Evolutionary conservation across 2,797 vertebrate species (phyloP).

Genomic region (Cuculus canorus): DNA sequence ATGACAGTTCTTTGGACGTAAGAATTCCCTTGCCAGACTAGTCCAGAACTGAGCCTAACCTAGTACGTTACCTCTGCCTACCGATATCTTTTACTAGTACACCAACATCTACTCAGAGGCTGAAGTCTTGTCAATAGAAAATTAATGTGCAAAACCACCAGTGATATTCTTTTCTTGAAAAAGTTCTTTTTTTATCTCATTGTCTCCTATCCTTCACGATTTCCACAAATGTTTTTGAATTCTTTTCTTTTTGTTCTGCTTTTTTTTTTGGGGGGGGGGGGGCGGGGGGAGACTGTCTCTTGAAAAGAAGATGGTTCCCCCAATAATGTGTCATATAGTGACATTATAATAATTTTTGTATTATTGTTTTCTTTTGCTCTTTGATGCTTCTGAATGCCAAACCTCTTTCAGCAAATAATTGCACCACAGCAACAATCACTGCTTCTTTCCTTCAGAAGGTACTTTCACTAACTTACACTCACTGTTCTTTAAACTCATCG

Average conservation of each 20-base stretch:
- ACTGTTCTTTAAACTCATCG: background rate
- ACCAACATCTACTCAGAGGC: background rate
- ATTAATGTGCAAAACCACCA: background rate
- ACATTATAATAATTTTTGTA: background rate
- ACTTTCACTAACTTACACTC: constrained; percentile 9
- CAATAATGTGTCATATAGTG: background rate
- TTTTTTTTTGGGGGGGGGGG: no score
- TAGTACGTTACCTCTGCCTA: background rate
- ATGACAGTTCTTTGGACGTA: background rate
- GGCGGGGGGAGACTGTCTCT: background rate
- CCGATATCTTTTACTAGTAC: background rate
- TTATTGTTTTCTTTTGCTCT: constrained; percentile 15
- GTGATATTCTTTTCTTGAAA: background rate
- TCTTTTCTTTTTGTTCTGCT: background rate
- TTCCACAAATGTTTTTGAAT: background rate
- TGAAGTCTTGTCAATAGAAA: background rate
- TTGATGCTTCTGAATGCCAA: constrained; percentile 3
- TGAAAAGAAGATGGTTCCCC: background rate
- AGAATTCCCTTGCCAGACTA: background rate
- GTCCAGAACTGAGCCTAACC: background rate
- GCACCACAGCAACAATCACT: background rate
- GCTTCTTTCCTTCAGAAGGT: constrained; percentile 6
- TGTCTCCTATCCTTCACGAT: background rate
- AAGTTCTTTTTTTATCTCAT: background rate
- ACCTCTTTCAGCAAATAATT: background rate